phyloP scores from a whole-genome alignment of 2,113 vertebrate genomes.

The Perca schrenkii region DNA sequence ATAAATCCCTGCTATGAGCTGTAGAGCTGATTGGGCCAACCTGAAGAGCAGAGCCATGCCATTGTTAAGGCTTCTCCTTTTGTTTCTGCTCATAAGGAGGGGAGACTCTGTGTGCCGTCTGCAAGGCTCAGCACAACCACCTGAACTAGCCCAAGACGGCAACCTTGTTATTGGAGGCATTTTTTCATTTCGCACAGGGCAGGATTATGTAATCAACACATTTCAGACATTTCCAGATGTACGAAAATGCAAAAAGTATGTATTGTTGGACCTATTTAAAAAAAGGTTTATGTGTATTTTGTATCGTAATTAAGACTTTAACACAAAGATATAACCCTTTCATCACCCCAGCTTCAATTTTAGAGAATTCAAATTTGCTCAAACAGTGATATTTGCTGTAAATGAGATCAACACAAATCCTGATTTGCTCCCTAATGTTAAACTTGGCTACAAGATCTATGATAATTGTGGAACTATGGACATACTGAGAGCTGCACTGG shows the following conservation, averaged over 20 bases:
- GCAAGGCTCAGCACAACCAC: conserved; percentile 49
- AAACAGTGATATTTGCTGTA: conserved; percentile 84
- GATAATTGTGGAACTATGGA: conserved; percentile 82
- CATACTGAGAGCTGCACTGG: conserved; percentile 81
- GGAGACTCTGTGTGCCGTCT: conserved; percentile 67
- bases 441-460: conserved; percentile 85
- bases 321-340: background rate
- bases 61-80: conserved; percentile 54
- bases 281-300: conserved; percentile 2
- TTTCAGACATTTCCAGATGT: conserved; percentile 76
- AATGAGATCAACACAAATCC: conserved; percentile 82
- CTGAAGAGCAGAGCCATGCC: conserved; percentile 56
- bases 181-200: conserved; percentile 84
- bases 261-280: conserved; percentile 9
- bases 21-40: background rate
- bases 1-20: conserved; percentile 54
- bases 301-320: background rate
- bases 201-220: conserved; percentile 72
- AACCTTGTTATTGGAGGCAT: conserved; percentile 84
- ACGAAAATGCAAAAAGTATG: conserved; percentile 82
- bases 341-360: conserved; percentile 78
- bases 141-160: conserved; percentile 79
- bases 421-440: conserved; percentile 74
- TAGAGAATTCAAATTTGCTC: conserved; percentile 85
- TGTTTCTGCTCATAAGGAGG: conserved; percentile 52